Conservation (phyloP, 1,140 invertebrate species). For the Megathymus violae region DNA sequence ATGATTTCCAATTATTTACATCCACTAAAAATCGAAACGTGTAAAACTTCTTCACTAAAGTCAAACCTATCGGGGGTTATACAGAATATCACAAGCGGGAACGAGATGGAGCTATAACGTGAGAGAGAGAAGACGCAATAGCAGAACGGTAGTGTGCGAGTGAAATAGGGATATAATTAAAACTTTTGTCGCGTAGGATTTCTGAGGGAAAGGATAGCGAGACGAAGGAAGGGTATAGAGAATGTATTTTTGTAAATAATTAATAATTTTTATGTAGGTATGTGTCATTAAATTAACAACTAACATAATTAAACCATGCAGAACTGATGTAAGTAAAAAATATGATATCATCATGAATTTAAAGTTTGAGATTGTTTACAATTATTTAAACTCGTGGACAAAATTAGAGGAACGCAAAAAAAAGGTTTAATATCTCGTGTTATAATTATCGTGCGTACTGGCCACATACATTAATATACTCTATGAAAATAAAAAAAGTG, state of each 20-base stretch:
- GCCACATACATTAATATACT: no score
- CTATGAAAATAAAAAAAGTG: no score
- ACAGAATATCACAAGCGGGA: constrained; percentile 44
- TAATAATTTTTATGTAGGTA: background rate
- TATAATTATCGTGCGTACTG: no score
- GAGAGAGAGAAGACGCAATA: background rate
- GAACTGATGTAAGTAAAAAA: no score
- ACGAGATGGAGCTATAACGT: constrained; percentile 41
- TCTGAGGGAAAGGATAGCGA: constrained; percentile 67
- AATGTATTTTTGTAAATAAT: background rate
- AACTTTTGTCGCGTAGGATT: constrained; percentile 78
- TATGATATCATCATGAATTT: no score
- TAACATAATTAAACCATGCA: no score
- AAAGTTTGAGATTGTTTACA: no score
- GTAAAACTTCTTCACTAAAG: constrained; percentile 29
- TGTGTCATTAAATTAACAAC: no score
- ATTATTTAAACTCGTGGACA: no score
- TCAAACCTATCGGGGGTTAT: constrained; percentile 33
- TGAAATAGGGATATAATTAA: constrained; percentile 73
- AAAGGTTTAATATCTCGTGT: no score
- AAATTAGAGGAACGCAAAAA: no score
- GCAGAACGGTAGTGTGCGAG: constrained; percentile 38
- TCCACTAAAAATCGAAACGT: constrained; percentile 14
- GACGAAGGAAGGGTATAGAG: constrained; percentile 40
- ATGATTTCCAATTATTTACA: background rate